phyloP scores from a whole-genome alignment of 92 coral and sea anemone genomes.

The Epizoanthus rinbou region DNA sequence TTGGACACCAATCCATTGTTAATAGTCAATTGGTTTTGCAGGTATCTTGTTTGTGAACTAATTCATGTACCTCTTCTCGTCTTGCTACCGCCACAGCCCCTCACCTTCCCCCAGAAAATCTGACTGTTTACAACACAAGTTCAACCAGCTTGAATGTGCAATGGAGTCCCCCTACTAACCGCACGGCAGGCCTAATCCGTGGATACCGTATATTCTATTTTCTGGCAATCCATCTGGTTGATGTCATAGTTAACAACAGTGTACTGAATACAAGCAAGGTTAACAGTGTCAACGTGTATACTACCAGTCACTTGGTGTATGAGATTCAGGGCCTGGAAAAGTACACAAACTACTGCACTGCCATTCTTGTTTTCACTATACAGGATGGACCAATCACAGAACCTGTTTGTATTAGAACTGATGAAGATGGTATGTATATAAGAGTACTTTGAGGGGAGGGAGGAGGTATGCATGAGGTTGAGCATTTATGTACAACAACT shows the following conservation, averaged over 20 bases:
- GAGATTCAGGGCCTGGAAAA: conserved; percentile 9
- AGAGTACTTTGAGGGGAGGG: not conserved
- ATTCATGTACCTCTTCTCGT: not conserved
- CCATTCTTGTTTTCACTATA: not conserved
- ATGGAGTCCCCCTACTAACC: conserved; percentile 2
- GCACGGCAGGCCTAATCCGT: conserved; percentile 10
- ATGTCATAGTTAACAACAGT: not conserved
- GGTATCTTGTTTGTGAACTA: not conserved
- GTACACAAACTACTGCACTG: conserved; percentile 10
- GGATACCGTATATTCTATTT: conserved; percentile 23
- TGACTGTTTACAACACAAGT: not conserved
- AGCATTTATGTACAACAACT: too few species aligned
- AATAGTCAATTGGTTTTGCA: not conserved
- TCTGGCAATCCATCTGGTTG: not conserved
- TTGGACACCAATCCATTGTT: not conserved
- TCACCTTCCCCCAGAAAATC: conserved; percentile 10
- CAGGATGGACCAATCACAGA: conserved; percentile 11
- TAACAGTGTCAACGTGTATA: not conserved
- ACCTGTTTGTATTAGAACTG: conserved; percentile 10
- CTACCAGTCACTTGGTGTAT: not conserved
- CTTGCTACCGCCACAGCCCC: conserved; percentile 1
- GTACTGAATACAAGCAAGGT: not conserved
- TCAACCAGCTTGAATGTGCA: conserved; percentile 16
- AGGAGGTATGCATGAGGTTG: too few species aligned
- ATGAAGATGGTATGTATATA: conserved; percentile 3